Conservation (phyloP, 2,797 vertebrate species). For the Fistularia commersonii region DNA sequence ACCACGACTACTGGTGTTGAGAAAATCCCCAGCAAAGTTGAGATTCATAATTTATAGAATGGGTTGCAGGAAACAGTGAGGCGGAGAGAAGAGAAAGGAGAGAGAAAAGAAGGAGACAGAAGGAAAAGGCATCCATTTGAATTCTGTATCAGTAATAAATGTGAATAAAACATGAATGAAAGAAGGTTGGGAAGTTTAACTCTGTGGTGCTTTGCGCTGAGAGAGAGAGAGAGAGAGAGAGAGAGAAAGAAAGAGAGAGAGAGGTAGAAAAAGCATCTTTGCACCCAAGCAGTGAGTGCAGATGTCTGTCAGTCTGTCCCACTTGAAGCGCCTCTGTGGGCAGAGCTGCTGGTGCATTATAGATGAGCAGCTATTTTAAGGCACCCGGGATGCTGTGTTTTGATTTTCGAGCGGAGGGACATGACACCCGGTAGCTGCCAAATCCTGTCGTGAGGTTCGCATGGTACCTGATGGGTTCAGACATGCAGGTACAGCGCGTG, state of each 20-base stretch:
- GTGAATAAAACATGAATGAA: slow-evolving; percentile 79
- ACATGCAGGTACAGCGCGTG: slow-evolving; percentile 47
- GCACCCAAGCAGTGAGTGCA: slow-evolving; percentile 66
- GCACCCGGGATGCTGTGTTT: slow-evolving; percentile 58
- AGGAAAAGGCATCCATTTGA: slow-evolving; percentile 45
- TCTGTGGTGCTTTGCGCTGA: slow-evolving; percentile 53
- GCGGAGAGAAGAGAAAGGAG: slow-evolving; percentile 6
- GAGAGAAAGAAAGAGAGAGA: too few species aligned
- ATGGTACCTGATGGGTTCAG: slow-evolving; percentile 41
- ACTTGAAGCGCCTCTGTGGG: slow-evolving; percentile 54
- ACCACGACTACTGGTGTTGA: slow-evolving; percentile 27
- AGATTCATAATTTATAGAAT: slow-evolving; percentile 71
- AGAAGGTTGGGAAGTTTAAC: slow-evolving; percentile 67
- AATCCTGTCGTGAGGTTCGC: slow-evolving; percentile 46
- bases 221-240: slow-evolving; percentile 14
- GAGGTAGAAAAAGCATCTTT: too few species aligned
- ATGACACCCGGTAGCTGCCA: slow-evolving; percentile 66
- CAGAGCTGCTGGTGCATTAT: slow-evolving; percentile 70
- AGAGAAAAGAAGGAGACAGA: slow-evolving; percentile 17
- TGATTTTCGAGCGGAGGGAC: slow-evolving; percentile 63
- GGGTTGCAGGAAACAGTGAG: slow-evolving; percentile 57
- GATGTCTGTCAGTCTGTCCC: slow-evolving; percentile 69
- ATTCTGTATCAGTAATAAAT: slow-evolving; percentile 64
- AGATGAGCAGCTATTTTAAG: slow-evolving; percentile 75
- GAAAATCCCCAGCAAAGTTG: slow-evolving; percentile 53